Percentiles rank a stretch among this genome's conserved stretches.
Conservation (phyloP, 2,888 invertebrate species). For the Atethmia centrago region DNA sequence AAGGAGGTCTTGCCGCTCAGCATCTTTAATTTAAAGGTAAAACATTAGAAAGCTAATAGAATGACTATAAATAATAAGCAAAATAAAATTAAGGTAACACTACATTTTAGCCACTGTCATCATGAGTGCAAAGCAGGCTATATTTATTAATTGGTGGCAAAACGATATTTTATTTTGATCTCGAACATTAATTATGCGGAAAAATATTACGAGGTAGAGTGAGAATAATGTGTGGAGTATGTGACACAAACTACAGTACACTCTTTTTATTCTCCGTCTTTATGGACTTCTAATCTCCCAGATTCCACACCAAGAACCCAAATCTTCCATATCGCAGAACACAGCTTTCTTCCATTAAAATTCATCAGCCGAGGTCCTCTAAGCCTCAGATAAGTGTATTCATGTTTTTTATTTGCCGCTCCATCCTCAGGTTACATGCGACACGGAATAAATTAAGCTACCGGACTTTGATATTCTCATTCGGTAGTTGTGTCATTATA, state of each 20-base stretch:
- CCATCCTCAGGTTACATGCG: slow-evolving; percentile 74
- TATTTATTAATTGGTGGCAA: background rate
- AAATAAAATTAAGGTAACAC: background rate
- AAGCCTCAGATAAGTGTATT: slow-evolving; percentile 75
- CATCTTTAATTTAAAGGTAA: background rate
- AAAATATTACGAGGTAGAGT: background rate
- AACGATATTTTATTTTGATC: background rate
- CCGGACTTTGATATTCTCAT: slow-evolving; percentile 83
- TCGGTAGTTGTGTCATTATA: slow-evolving; percentile 72
- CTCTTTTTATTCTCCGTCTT: slow-evolving; percentile 3
- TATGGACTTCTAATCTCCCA: slow-evolving; percentile 39
- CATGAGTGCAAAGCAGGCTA: background rate
- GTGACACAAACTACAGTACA: background rate
- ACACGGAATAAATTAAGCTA: slow-evolving; percentile 89
- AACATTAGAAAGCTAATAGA: background rate
- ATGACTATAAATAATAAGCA: background rate
- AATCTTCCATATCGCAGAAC: slow-evolving; percentile 54
- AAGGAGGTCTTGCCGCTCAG: background rate
- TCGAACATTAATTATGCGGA: background rate
- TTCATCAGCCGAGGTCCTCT: slow-evolving; percentile 63
- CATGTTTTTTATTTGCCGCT: slow-evolving; percentile 67
- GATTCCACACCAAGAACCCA: slow-evolving; percentile 31
- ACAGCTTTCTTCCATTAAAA: slow-evolving; percentile 63
- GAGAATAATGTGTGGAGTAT: background rate
- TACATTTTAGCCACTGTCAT: background rate